Base-by-base conservation (phyloP, 2,113 vertebrate species). In the Amia ocellicauda region DNA sequence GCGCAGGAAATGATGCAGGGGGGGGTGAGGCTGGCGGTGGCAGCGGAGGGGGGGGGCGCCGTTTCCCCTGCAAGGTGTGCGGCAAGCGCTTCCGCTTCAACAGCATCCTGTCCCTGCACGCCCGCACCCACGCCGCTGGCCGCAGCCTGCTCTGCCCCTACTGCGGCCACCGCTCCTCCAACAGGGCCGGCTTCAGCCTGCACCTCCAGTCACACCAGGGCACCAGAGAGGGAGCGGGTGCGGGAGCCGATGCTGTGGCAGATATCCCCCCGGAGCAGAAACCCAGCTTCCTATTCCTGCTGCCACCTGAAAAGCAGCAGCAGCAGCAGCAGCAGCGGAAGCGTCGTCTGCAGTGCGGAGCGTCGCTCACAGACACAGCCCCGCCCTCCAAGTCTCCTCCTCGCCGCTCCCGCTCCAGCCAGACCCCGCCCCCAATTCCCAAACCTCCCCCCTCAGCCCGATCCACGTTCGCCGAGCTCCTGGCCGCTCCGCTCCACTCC, bases 51-150 rank as follows among this genome's bases (percentile, higher is more conserved):
- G 22, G 57, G 78, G 85, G 24, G 71, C 80, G 45, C 73, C 93
- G 85, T 64, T 96, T 91, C 69, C 91, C 93, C 0, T 96, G 94
- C 65, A 87, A 88, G 3, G 89, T 95, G 3, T 96, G 94, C 10
- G 93, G 94, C 42, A 96, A 96, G 79, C 88, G 92, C 67, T 96
- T 96, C 75, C 78, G 94, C 63, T 96, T 96, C 83, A 94, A 94
- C 82, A 95, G 93, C 67, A 95, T 96, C 74, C 76, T 96, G 73
- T 93, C 94, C n/a, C 83, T 96, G 62, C 94, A 96, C 52, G 89
- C 92, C 23, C 85, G 94, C 62, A 92, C 92, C 36, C 94, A 96
- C 73, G 90, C 87, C 31, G 31, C 31, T 11, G 31, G 31, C 3
- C 87, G 91, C 16, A 65, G 51, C 27, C 83, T 67, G 71, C 77